Evolutionary conservation across 2,797 vertebrate genomes (phyloP), one percentile per base, ranked within the genome.

Genomic region (Lateolabrax maculatus): DNA sequence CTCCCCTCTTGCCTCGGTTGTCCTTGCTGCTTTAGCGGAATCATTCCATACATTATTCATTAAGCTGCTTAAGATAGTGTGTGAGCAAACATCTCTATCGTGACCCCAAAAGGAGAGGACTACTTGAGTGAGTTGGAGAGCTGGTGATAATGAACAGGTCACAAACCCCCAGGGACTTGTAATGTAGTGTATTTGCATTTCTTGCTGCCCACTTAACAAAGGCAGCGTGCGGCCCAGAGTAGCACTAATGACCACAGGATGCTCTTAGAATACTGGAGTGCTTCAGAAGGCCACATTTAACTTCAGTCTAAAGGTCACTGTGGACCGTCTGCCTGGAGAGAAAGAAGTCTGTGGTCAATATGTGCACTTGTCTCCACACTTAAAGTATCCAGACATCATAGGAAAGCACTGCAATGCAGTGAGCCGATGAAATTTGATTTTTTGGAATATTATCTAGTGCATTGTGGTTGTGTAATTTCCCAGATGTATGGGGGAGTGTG

Each of bases 11-110:
- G 18, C 70, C 52, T 62, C 9, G 21, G 29, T 71, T 71, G 72
- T 46, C 49, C 66, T 53, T 18, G 23, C 58, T 6, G 39, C 72
- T 71, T 25, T 21, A 39, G 53, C 44, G 71, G 68, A 85, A 55
- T 27, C 13, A 2, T 36, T 6, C 12, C 49, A 89, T 90, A 37
- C 77, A 93, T 93, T 85, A 92, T 93, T 91, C 86, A 91, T 81
- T 18, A n/a, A 37, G 57, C 57, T 75, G 72, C 64, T 83, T 77
- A 75, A 76, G 23, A 65, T 56, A 53, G 70, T 51, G 68, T 73
- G 79, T 55, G 57, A 84, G 73, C 62, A 84, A 89, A 86, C 82
- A 85, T 80, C 73, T 86, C 65, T 60, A 80, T 64, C 39, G 11
- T 85, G 75, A 77, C 84, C 80, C 6, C 67, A 61, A 82, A 80